Conservation (phyloP, 2,888 invertebrate species). For the Latrodectus elegans region DNA sequence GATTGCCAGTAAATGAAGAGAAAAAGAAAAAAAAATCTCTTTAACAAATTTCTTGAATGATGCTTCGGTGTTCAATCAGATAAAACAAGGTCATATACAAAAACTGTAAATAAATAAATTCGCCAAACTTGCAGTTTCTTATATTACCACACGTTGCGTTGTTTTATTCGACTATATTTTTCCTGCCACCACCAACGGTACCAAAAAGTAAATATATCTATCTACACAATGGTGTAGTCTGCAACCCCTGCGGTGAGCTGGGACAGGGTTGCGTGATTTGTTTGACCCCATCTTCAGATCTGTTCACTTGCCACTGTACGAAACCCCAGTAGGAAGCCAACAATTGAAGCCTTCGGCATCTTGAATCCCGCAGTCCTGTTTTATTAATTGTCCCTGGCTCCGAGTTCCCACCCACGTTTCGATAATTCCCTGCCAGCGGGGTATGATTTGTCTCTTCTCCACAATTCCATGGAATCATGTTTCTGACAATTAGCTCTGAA, state of each 20-base stretch:
- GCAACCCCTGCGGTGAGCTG: conserved; percentile 37
- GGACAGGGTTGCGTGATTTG: conserved; percentile 47
- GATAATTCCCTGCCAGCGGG: conserved; percentile 59
- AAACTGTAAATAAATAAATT: conserved; percentile 43
- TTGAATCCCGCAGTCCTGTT: conserved; percentile 36
- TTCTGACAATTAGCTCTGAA: conserved; percentile 46
- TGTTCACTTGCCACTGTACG: conserved; percentile 25
- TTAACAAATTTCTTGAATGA: conserved; percentile 8
- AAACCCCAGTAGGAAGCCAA: conserved; percentile 39
- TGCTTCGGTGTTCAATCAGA: conserved; percentile 39
- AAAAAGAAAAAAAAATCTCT: not conserved
- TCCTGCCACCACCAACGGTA: conserved; percentile 38
- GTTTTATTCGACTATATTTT: conserved; percentile 36
- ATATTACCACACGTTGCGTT: conserved; percentile 52
- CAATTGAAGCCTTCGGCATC: conserved; percentile 59
- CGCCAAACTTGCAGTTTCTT: conserved; percentile 38
- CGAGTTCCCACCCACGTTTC: conserved; percentile 52
- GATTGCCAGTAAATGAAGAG: not conserved
- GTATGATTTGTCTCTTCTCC: conserved; percentile 42
- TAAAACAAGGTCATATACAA: conserved; percentile 39
- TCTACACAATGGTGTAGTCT: conserved; percentile 47
- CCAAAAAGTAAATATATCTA: conserved; percentile 29
- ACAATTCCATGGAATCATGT: conserved; percentile 46
- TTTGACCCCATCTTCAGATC: conserved; percentile 37
- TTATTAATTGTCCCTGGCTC: conserved; percentile 55